Evolutionary conservation across 2,113 vertebrate species (phyloP), one percentile per base, ranked within the genome.

Genomic region (Crocuta crocuta): DNA sequence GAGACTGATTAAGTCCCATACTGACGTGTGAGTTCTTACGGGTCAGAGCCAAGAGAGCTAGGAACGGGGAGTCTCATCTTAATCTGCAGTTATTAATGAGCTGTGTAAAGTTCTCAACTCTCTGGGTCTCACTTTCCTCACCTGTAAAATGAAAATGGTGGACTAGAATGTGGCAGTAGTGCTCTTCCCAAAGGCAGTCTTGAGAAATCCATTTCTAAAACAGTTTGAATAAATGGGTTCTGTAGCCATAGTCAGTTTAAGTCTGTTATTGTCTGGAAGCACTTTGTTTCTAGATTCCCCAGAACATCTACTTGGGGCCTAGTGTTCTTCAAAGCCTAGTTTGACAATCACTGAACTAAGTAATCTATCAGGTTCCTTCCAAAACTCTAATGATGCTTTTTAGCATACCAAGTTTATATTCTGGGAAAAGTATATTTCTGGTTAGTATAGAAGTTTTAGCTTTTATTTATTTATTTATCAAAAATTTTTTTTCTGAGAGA

Each of bases 291-390:
- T 55, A 43, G 53, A 63, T 13, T 50, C 11, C 35, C 43, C 39
- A 53, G 2, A 97, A 31, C n/a, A 78, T 66, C 48, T 85, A 1
- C 79, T 89, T 94, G 39, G 53, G 43, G 16, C 31, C 4, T 24
- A 16, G 6, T 11, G 5, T n/a, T 93, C 43, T 94, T 94, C n/a
- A 81, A 80, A 93, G 43, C 73, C 33, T 93, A 26, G 1, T 50
- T 94, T 90, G 26, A 95, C 96, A 91, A 50, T 68, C 84, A 90
- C n/a, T 10, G 10, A 88, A 61, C 55, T 35, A 80, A 88, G 45
- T 89, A 45, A 55, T 90, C 39, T 33, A 71, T 33, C 70, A 96
- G 63, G 45, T 92, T 81, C 58, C 50, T 92, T 96, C 84, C 33
- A 65, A 39, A 74, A 33, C 15, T 66, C n/a, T 53, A 53, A 4